Evolutionary conservation across 2,888 invertebrate species (phyloP).

Genomic region (Melanostoma scalare): DNA sequence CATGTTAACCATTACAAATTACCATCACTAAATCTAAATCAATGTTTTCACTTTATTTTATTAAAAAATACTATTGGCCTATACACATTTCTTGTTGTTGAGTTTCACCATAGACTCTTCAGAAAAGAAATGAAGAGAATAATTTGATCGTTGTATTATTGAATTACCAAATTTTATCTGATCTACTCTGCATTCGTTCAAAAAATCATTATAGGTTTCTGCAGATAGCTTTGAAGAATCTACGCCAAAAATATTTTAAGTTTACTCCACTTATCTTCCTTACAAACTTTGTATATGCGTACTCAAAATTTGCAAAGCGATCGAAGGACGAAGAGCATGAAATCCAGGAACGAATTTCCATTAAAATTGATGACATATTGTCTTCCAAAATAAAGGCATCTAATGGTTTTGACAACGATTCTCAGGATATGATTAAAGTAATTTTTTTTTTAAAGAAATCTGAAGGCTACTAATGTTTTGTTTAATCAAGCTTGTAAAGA

Average conservation of each 20-base stretch:
- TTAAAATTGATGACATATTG: constrained; percentile 71
- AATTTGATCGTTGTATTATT: too few relatives aligned
- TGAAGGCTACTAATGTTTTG: constrained; percentile 1
- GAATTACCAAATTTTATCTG: too few relatives aligned
- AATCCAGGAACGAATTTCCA: constrained; percentile 38
- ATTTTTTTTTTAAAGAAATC: neutral
- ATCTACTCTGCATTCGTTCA: too few relatives aligned
- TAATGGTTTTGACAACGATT: constrained; percentile 61
- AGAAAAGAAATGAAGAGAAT: too few relatives aligned
- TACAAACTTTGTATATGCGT: constrained; percentile 79
- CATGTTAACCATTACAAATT: too few relatives aligned
- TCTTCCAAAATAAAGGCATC: constrained; percentile 70
- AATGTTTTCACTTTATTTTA: too few relatives aligned
- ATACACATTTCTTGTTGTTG: too few relatives aligned
- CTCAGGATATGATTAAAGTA: constrained; percentile 76
- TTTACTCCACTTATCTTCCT: constrained; percentile 81
- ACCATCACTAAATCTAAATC: too few relatives aligned
- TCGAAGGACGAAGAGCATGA: constrained; percentile 48
- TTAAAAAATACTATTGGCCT: too few relatives aligned
- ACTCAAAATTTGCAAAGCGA: constrained; percentile 76
- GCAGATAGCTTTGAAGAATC: constrained; percentile 42
- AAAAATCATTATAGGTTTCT: constrained; percentile 40
- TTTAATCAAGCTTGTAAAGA: constrained; percentile 77
- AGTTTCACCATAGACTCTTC: too few relatives aligned
- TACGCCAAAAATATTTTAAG: constrained; percentile 79